Conservation (phyloP, 2,797 vertebrate species). For the Eulemur albifrons region DNA sequence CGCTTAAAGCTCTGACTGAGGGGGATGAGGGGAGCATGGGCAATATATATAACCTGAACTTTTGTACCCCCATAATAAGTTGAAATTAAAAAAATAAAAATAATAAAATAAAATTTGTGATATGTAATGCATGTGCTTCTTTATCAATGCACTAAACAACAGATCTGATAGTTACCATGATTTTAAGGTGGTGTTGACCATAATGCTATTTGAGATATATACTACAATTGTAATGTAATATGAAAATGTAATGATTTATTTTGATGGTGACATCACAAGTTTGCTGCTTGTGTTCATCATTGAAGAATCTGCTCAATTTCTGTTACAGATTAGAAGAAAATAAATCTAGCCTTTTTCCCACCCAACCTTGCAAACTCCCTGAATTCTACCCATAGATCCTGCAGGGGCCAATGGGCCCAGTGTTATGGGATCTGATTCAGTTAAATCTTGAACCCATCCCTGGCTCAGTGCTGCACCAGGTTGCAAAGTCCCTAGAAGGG, state of each 20-base stretch:
- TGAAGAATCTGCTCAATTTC: background rate
- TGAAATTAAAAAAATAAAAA: background rate
- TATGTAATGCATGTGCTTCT: background rate
- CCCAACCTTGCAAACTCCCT: background rate
- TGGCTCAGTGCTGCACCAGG: fast-evolving
- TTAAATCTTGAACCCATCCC: background rate
- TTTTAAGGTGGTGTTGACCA: background rate
- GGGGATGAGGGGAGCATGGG: too few species aligned
- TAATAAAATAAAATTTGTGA: background rate
- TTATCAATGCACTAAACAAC: background rate
- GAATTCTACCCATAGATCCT: background rate
- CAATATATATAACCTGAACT: too few species aligned
- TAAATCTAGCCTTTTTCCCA: background rate
- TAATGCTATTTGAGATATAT: background rate
- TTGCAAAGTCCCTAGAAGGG: too few species aligned
- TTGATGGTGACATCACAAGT: background rate
- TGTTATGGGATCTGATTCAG: background rate
- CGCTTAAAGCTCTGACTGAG: too few species aligned
- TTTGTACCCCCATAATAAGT: too few species aligned
- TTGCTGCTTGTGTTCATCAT: background rate
- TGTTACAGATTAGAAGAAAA: background rate
- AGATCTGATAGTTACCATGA: background rate
- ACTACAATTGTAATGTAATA: background rate
- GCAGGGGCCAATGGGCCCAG: background rate
- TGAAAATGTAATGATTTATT: background rate